Base-by-base conservation (phyloP, 2,888 invertebrate species). In the Drosophila eohydei region DNA sequence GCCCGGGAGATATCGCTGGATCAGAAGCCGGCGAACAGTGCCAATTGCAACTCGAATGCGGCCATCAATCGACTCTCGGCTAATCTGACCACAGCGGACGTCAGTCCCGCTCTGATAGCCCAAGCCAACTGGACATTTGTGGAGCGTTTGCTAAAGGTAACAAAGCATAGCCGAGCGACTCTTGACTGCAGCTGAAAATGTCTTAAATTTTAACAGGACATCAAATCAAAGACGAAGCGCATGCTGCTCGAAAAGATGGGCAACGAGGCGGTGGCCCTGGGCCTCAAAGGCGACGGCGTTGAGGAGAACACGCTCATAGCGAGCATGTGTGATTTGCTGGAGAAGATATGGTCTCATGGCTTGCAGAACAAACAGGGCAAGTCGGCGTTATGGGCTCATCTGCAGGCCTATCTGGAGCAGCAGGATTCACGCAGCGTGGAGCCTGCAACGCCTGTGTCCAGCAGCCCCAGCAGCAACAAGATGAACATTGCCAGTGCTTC, bases 231-330 rank as follows among this genome's bases (percentile, higher is more conserved):
- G 95, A 99, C 99, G 1, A 99, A 99, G 93, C 94, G 99, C 80
- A 99, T 99, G 98, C 94, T 99, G 40, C 95, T 99, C n/a, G 98
- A 99, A 91, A 99, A 99, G 94, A 97, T 99, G 96, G 99, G 99
- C 1, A 96, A 96, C 5, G 99, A 99, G 94, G 99, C 99, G 11
- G 96, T 97, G 2, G 98, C 98, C 55, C 93, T 99, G 73, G 98
- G 98, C 14, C 96, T 98, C 76, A 96, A 96, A 44, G 96, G 96
- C 48, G 97, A 98, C 89, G 95, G 95, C 52, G 96, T 98, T 0
- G 99, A 99, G 93, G 99, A 99, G 92, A 99, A 98, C 91, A 99
- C 99, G 0, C 94, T 99, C 85, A 99, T 99, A 48, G 99, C 98
- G n/a, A 97, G 98, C 64, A 94, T 99, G 5, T 99, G 99, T 93